Evolutionary conservation across 2,888 invertebrate species (phyloP).

Genomic region (Vanessa cardui): DNA sequence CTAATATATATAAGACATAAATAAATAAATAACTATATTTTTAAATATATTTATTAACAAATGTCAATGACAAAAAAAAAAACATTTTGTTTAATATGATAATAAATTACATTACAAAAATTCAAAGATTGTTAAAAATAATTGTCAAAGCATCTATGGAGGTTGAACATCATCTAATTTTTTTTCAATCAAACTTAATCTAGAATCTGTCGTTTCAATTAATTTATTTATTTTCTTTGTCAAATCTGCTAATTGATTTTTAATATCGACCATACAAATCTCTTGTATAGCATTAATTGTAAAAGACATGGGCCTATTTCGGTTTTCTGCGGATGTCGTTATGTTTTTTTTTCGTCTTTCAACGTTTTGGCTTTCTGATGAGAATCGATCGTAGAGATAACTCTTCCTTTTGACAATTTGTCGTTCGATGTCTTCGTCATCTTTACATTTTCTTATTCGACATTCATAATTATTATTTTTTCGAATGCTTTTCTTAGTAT

Average conservation of each 20-base stretch:
- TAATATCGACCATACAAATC: conserved; percentile 77
- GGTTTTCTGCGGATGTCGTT: conserved; percentile 58
- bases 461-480: conserved; percentile 77
- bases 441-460: conserved; percentile 59
- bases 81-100: background rate
- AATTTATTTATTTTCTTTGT: conserved; percentile 71
- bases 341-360: conserved; percentile 68
- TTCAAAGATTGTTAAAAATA: background rate
- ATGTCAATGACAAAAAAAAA: background rate
- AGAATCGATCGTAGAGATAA: conserved; percentile 72
- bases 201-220: conserved; percentile 61
- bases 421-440: conserved; percentile 58
- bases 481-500: conserved; percentile 80
- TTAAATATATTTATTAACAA: conserved; percentile 2
- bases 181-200: conserved; percentile 60
- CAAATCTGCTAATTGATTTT: conserved; percentile 67
- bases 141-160: conserved; percentile 43
- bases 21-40: background rate
- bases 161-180: conserved; percentile 57
- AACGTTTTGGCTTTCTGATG: conserved; percentile 69
- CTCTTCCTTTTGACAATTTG: conserved; percentile 73
- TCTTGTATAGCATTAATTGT: conserved; percentile 75
- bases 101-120: background rate
- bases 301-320: conserved; percentile 63
- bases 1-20: background rate